Evolutionary conservation across 2,888 invertebrate genomes (phyloP).

Genomic region (Cataglyphis altisquamis): DNA sequence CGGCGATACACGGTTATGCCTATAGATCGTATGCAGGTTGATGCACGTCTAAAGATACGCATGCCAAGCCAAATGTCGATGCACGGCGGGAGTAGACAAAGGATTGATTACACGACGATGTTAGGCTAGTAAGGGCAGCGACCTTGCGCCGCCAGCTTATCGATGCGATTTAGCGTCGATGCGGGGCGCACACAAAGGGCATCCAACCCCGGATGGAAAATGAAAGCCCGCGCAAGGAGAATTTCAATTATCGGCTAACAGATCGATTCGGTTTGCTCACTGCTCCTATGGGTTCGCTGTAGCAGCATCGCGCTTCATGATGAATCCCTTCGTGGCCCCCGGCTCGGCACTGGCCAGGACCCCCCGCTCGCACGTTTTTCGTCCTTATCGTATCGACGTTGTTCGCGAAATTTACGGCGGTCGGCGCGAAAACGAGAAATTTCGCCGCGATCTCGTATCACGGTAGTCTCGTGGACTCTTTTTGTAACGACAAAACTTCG

Average conservation of each 20-base stretch:
- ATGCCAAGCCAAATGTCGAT: slow-evolving; percentile 51
- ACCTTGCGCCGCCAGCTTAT: slow-evolving; percentile 53
- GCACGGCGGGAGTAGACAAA: slow-evolving; percentile 43
- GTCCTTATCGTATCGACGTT: slow-evolving; percentile 31
- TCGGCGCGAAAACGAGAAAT: background rate
- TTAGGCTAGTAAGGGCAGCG: slow-evolving; percentile 51
- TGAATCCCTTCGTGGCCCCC: slow-evolving; percentile 38
- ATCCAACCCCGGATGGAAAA: slow-evolving; percentile 49
- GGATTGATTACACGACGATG: slow-evolving; percentile 52
- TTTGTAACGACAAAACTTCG: slow-evolving; percentile 4
- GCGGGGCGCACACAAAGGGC: slow-evolving; percentile 37
- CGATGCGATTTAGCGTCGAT: slow-evolving; percentile 50
- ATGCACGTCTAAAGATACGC: slow-evolving; percentile 47
- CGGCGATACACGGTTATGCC: background rate
- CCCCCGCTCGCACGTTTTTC: slow-evolving; percentile 23
- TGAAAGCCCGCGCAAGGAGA: slow-evolving; percentile 48
- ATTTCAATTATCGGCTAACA: slow-evolving; percentile 63
- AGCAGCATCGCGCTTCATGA: slow-evolving; percentile 23
- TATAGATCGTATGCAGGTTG: slow-evolving; percentile 32
- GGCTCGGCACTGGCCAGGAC: background rate
- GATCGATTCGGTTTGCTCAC: slow-evolving; percentile 39
- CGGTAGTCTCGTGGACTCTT: background rate
- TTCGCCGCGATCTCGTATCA: slow-evolving; percentile 4
- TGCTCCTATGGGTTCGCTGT: slow-evolving; percentile 2
- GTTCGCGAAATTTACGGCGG: slow-evolving; percentile 12